Base-by-base conservation (phyloP, 2,797 vertebrate species). In the Melanotaenia parkinsoni region DNA sequence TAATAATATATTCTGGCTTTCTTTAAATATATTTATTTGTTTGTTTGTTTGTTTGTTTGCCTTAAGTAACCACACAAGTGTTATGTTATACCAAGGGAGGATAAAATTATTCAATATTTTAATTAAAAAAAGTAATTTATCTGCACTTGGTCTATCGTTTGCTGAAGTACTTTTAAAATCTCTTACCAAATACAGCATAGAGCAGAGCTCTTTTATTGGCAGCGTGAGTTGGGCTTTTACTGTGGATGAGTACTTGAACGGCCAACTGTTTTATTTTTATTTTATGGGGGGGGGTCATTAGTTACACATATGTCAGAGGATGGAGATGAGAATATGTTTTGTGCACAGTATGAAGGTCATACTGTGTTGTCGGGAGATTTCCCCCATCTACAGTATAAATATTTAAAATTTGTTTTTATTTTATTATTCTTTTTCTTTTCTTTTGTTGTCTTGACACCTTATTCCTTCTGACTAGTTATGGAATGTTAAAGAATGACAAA, bases 401-500 rank as follows among this genome's bases (percentile, higher is more conserved):
- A 77, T 87, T 83, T 71, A 50, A 37, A 13, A 38, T 20, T 74
- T 66, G 28, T 30, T 30, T 28, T 30, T 30, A 5, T 59, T 58
- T 63, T 70, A 50, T 71, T 75, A 13, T 40, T 70, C 2, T 66
- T 67, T 28, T 66, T 50, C 61, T 71, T 24, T 30, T 26, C 72
- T 73, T 81, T 67, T 74, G 68, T 66, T 43, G 68, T 75, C 53
- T 72, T 78, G 74, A 72, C 82, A 79, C 62, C 74, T 83, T 51
- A 70, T 61, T 59, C 65, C 45, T 79, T 8, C 73, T 54, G 58
- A 66, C 63, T 76, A 13, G 74, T 83, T 59, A 77, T 86, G 56
- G 85, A 88, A 76, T 79, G 81, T 75, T 81, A 38, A 88, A 73
- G 53, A 70, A 66, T 67, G 47, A 43, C 60, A 72, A 16, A 53